Conservation (phyloP, 1,140 invertebrate genomes). For the Calliopsis andreniformis region DNA sequence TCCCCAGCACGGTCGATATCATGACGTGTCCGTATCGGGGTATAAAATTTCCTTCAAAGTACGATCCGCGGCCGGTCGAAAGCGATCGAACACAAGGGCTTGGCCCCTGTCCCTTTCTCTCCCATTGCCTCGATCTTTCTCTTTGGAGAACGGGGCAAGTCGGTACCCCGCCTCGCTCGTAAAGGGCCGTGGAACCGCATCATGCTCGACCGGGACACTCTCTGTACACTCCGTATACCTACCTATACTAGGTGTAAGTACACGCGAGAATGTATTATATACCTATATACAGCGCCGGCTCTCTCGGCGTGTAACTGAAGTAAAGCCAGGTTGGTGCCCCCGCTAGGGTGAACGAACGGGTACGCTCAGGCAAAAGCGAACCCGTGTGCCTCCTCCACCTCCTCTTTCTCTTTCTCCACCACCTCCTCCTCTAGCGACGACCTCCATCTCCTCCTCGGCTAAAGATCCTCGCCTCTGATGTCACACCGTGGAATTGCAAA, state of each 20-base stretch:
- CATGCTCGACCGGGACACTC: slow-evolving; percentile 73
- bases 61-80: slow-evolving; percentile 53
- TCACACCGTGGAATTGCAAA: slow-evolving; percentile 44
- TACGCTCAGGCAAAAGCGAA: slow-evolving; percentile 77
- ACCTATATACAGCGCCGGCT: slow-evolving; percentile 70
- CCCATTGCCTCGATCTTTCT: slow-evolving; percentile 44
- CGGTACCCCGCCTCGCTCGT: slow-evolving; percentile 57
- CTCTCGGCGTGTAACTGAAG: slow-evolving; percentile 79
- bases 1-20: neutral
- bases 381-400: slow-evolving; percentile 75
- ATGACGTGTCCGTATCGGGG: slow-evolving; percentile 13
- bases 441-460: slow-evolving; percentile 42
- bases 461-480: slow-evolving; percentile 60
- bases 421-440: slow-evolving; percentile 53
- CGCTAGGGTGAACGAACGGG: slow-evolving; percentile 81
- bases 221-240: slow-evolving; percentile 71
- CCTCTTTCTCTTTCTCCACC: slow-evolving; percentile 56
- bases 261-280: slow-evolving; percentile 69
- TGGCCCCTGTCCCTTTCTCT: slow-evolving; percentile 43
- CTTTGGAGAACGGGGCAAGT: slow-evolving; percentile 61
- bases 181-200: slow-evolving; percentile 69
- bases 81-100: slow-evolving; percentile 61
- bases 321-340: slow-evolving; percentile 82
- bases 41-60: slow-evolving; percentile 53
- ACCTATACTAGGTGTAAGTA: slow-evolving; percentile 74